Evolutionary conservation across 2,113 vertebrate genomes (phyloP).

Genomic region (Ceyx margarethae): DNA sequence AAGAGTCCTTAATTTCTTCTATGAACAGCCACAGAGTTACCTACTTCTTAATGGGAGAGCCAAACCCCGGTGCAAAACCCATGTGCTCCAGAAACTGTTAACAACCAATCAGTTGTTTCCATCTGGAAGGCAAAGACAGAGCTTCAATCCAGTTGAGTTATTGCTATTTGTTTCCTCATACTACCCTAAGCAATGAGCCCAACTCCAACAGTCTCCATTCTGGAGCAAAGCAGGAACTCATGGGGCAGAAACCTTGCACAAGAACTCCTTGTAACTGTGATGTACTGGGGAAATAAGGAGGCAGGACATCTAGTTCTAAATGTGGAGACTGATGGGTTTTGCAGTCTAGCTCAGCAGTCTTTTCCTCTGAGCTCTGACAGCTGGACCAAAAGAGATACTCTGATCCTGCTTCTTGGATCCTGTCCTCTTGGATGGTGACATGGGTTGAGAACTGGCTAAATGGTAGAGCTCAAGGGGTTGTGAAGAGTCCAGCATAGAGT

Average conservation of each 20-base stretch:
- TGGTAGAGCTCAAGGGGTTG: too few relatives aligned
- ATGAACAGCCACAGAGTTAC: background rate
- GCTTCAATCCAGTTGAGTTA: background rate
- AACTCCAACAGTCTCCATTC: background rate
- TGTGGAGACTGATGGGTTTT: background rate
- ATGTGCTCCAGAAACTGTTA: background rate
- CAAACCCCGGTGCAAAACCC: background rate
- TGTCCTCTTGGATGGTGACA: too few relatives aligned
- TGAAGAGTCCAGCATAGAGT: too few relatives aligned
- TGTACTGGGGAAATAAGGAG: background rate
- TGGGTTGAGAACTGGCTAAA: too few relatives aligned
- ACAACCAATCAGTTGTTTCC: background rate
- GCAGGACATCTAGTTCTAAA: background rate
- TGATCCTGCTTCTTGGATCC: background rate
- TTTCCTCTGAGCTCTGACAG: background rate
- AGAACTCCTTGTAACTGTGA: background rate
- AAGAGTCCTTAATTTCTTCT: background rate
- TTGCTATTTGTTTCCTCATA: fast-evolving
- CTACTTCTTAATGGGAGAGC: background rate
- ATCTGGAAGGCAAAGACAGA: background rate
- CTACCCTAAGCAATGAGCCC: background rate
- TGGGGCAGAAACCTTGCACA: background rate
- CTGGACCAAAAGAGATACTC: background rate
- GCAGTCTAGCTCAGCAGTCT: background rate
- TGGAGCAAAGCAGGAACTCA: background rate